These are phyloP conservation scores for Nansenia antarctica DNA, from an alignment of 2,113 vertebrate genomes.

Conservation along the genomic window DNA sequence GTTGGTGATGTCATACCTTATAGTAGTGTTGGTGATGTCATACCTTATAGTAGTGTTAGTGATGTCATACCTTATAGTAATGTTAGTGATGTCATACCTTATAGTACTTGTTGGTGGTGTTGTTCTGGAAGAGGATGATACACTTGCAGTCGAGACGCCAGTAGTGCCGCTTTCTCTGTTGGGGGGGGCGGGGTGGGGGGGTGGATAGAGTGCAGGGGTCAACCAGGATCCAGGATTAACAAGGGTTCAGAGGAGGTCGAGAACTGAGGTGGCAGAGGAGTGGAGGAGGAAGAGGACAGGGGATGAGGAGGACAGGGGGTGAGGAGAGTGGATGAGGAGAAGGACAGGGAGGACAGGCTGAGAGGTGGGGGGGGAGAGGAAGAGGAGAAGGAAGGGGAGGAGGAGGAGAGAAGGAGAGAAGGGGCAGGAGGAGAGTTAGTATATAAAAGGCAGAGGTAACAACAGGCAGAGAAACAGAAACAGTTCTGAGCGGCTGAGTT, in stretches of 20 bases:
- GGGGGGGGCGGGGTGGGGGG: conserved; percentile 16
- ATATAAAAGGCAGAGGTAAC: too few relatives aligned
- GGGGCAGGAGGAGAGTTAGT: neutral
- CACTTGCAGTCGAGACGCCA: conserved; percentile 92
- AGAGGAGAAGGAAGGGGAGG: neutral
- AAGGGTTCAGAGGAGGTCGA: conserved; percentile 27
- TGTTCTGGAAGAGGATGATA: conserved; percentile 89
- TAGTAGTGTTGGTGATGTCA: neutral
- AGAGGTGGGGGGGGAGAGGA: neutral
- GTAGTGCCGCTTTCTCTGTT: conserved; percentile 88
- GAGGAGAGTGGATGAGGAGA: conserved; percentile 7
- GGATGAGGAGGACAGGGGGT: conserved; percentile 8
- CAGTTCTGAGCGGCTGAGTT: neutral
- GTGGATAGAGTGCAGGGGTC: conserved; percentile 31
- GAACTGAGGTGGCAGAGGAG: conserved; percentile 23
- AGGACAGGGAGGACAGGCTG: conserved; percentile 2
- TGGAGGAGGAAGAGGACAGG: neutral
- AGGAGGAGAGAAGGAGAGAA: neutral
- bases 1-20: too few relatives aligned
- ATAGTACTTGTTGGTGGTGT: conserved; percentile 90
- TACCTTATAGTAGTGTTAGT: neutral
- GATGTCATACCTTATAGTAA: neutral
- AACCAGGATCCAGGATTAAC: conserved; percentile 26
- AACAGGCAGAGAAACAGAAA: neutral
- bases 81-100: conserved; percentile 72